A percentile compares a stretch with the other conserved stretches of the same genome.
Conservation (phyloP, 2,113 vertebrate species). For the Thymallus thymallus region DNA sequence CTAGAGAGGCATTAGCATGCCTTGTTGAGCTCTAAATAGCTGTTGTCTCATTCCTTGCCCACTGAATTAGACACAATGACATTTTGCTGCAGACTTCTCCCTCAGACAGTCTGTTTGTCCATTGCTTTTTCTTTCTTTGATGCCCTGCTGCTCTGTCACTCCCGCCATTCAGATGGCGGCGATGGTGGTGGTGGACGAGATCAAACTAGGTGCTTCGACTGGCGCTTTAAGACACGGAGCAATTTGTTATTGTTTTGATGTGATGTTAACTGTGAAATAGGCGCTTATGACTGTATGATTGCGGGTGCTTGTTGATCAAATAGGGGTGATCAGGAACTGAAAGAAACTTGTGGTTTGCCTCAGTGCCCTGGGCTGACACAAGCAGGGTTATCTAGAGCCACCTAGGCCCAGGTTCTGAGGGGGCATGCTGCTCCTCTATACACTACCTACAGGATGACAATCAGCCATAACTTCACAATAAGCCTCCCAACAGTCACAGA, state of each 20-base stretch:
- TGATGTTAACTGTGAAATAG: too few species aligned
- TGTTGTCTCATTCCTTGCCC: conserved; percentile 48
- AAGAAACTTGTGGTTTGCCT: neutral
- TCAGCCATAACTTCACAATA: neutral
- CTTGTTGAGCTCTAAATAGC: conserved; percentile 48
- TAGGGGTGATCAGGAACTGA: too few species aligned
- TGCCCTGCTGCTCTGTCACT: conserved; percentile 22
- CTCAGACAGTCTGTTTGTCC: conserved; percentile 19
- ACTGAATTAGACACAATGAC: conserved; percentile 51
- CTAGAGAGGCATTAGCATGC: conserved; percentile 42
- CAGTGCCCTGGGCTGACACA: conserved; percentile 13
- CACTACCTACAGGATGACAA: neutral
- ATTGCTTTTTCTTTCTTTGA: conserved; percentile 28
- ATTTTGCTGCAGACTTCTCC: conserved; percentile 27
- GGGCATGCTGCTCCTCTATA: neutral
- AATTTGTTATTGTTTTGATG: too few species aligned
- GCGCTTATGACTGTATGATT: too few species aligned
- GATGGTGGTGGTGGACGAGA: neutral
- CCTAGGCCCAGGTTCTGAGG: conserved; percentile 1
- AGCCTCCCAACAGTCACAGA: too few species aligned
- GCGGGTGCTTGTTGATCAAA: too few species aligned
- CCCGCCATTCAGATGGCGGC: conserved; percentile 30
- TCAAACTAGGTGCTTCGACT: too few species aligned
- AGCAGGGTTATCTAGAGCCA: neutral
- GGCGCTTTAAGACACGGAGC: too few species aligned